These are phyloP conservation scores for Drosophila littoralis DNA, from an alignment of 1,140 invertebrate genomes.

Conservation along the genomic window DNA sequence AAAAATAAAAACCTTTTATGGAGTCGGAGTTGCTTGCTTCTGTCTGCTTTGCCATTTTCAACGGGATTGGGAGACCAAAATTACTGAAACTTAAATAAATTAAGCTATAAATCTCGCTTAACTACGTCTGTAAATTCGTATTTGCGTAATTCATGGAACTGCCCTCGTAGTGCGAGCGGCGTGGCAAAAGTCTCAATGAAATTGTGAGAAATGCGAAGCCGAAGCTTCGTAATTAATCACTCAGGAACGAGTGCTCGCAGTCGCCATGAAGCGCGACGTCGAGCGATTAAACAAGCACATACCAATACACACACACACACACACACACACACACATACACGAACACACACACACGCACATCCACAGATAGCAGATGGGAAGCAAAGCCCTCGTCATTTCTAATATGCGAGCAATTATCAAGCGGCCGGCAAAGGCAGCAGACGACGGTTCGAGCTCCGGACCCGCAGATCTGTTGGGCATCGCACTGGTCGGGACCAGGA, in stretches of 20 bases:
- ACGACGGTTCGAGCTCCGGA: constrained; percentile 20
- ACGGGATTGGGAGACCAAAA: no score
- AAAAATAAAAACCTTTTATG: background rate
- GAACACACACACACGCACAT: background rate
- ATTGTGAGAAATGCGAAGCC: constrained; percentile 47
- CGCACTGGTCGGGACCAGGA: no score
- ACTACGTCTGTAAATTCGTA: no score
- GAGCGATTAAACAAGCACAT: constrained; percentile 60
- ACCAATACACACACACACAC: constrained; percentile 17
- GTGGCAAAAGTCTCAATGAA: constrained; percentile 39
- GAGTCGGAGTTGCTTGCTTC: no score
- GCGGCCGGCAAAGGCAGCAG: constrained; percentile 51
- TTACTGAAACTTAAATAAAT: no score
- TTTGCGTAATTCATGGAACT: background rate
- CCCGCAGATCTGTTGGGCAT: constrained; percentile 16
- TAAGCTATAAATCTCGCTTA: no score
- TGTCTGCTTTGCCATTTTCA: no score
- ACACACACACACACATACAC: constrained; percentile 10
- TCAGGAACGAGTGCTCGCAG: constrained; percentile 23
- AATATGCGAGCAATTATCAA: constrained; percentile 70
- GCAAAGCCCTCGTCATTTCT: constrained; percentile 51
- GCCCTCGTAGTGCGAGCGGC: constrained; percentile 11
- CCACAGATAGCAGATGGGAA: constrained; percentile 54
- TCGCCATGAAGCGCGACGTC: constrained; percentile 36
- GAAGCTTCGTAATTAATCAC: constrained; percentile 46